These are phyloP conservation scores for Antennarius maculatus DNA, from an alignment of 2,797 vertebrate species.

Conservation along the genomic window DNA sequence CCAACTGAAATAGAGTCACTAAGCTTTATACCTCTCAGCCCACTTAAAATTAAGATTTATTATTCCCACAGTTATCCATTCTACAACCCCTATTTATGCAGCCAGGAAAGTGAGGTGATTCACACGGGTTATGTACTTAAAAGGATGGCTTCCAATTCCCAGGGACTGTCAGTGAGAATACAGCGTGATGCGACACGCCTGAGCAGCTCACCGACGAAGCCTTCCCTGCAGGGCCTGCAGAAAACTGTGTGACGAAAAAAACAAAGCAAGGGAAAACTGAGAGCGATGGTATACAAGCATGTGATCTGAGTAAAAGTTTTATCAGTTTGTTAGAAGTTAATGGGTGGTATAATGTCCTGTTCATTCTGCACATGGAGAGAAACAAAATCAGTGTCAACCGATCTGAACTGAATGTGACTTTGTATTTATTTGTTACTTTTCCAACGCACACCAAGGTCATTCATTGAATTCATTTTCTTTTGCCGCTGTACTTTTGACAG, in stretches of 20 bases:
- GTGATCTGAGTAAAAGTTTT: slow-evolving; percentile 14
- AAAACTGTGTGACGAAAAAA: slow-evolving; percentile 31
- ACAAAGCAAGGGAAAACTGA: slow-evolving; percentile 23
- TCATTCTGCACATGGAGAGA: not conserved
- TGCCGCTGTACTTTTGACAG: slow-evolving; percentile 39
- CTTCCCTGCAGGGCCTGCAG: slow-evolving; percentile 50
- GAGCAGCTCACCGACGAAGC: slow-evolving; percentile 40
- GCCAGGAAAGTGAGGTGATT: slow-evolving; percentile 29
- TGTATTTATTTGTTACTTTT: not conserved
- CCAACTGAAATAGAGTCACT: slow-evolving; percentile 14
- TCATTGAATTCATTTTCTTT: slow-evolving; percentile 1
- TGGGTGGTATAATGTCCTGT: not conserved
- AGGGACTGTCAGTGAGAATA: slow-evolving; percentile 20
- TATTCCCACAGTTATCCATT: slow-evolving; percentile 31
- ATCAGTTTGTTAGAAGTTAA: slow-evolving; percentile 16
- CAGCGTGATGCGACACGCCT: slow-evolving; percentile 59
- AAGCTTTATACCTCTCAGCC: slow-evolving; percentile 7
- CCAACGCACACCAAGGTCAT: not conserved
- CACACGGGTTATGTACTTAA: slow-evolving; percentile 30
- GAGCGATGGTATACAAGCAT: not conserved
- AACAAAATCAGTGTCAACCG: not conserved
- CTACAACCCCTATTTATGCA: slow-evolving; percentile 6
- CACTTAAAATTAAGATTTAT: slow-evolving; percentile 8
- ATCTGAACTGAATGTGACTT: slow-evolving; percentile 12
- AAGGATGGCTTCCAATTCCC: slow-evolving; percentile 33